Base-by-base conservation (phyloP, 1,140 invertebrate genomes). In the Latrodectus geometricus region DNA sequence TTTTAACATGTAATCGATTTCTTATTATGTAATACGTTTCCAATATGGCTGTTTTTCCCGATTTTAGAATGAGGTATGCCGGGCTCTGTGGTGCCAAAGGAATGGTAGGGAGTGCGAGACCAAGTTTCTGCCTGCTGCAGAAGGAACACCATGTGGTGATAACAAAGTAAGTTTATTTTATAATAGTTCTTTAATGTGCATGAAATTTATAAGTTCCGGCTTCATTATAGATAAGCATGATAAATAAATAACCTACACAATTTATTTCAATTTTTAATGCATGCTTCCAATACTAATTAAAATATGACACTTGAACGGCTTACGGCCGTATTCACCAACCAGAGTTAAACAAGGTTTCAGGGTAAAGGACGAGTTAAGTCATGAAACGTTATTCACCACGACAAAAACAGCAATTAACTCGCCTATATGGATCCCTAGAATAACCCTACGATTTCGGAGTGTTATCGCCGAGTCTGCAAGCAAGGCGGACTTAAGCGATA, bases 61-160 rank as follows among this genome's bases (percentile, higher is more conserved):
- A 12, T 69, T 52, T 11, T 48, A 88, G 65, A 80, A 89, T 88
- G 89, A 90, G 92, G 68, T 98, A 96, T 97, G 96, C 90, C 93
- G 94, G 49, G 94, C 95, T 87, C 91, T 97, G 49, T 97, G 96
- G 96, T 97, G 96, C 90, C 92, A 94, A 61, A 69, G 92, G 92
- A 93, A 96, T 11, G 95, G 96, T 89, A 94, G 94, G 78, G 93
- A 94, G 50, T 97, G 96, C 90, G 94, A 95, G 23, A 96, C 96
- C 0, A 94, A 95, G 91, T 91, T 97, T 88, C 93, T 96, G 86
- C 95, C 96, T 0, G 95, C 96, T 9, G 96, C 96, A 2, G 95
- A 95, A 14, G 96, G 96, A 35, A 97, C 96, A 1, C 92, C 94
- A 72, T 97, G 96, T 90, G 96, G 95, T 8, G 93, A 94, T 88